These are phyloP conservation scores for Phthorimaea operculella DNA, from an alignment of 1,140 invertebrate species.

Conservation along the genomic window DNA sequence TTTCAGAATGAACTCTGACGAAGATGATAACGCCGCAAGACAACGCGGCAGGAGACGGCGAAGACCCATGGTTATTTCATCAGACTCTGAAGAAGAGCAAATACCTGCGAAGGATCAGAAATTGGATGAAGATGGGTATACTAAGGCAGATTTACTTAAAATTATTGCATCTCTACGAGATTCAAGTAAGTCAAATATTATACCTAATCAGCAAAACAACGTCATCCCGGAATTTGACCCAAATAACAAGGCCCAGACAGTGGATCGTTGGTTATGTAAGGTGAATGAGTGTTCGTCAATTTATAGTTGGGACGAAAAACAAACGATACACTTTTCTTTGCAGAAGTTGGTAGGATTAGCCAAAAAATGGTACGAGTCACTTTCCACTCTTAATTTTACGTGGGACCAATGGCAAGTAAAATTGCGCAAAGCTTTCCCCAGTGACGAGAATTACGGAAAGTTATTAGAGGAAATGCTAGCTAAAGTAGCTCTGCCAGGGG, in stretches of 20 bases:
- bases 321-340: no score
- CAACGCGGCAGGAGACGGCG: not conserved
- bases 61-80: not conserved
- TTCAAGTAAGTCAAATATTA: not conserved
- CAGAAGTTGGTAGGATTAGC: constrained; percentile 13
- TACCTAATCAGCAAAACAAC: constrained; percentile 6
- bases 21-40: not conserved
- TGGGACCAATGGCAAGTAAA: constrained; percentile 21
- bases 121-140: not conserved
- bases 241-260: constrained; percentile 5
- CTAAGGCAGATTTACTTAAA: not conserved
- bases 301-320: constrained; percentile 12
- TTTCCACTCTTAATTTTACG: constrained; percentile 13
- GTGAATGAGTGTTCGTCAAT: constrained; percentile 10
- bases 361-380: constrained; percentile 17
- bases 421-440: constrained; percentile 14
- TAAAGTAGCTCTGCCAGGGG: not conserved
- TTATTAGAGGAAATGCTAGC: constrained; percentile 9
- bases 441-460: constrained; percentile 8
- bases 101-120: not conserved
- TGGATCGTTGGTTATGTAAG: constrained; percentile 9
- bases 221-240: constrained; percentile 11
- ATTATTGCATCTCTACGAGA: not conserved
- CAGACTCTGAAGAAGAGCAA: not conserved
- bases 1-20: constrained; percentile 1